Evolutionary conservation across 2,797 vertebrate species (phyloP).

Genomic region (Carcharodon carcharias): DNA sequence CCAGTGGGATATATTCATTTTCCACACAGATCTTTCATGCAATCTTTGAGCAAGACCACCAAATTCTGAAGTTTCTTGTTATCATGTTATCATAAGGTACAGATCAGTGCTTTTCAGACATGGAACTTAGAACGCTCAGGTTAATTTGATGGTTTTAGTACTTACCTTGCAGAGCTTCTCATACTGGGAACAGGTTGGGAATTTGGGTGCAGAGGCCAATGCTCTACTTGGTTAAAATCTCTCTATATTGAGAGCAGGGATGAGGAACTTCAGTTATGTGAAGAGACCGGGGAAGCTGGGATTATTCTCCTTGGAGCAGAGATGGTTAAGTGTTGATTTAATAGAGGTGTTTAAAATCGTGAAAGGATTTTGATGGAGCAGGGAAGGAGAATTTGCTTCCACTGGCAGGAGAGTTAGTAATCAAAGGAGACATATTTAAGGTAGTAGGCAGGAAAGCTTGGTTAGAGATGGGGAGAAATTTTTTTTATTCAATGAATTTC

Average conservation of each 20-base stretch:
- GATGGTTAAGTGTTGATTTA: background rate
- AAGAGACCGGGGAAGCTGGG: background rate
- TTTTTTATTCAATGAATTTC: no score
- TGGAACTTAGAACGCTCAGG: no score
- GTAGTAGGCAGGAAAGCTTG: no score
- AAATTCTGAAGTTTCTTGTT: background rate
- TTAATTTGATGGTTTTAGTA: background rate
- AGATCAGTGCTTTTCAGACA: background rate
- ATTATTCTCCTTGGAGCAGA: background rate
- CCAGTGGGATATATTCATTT: background rate
- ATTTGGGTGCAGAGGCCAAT: background rate
- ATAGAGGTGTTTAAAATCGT: no score
- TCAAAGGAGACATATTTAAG: no score
- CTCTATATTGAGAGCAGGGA: background rate
- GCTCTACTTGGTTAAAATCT: background rate
- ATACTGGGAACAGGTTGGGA: background rate
- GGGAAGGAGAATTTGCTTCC: no score
- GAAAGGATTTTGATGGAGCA: no score
- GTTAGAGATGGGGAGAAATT: no score
- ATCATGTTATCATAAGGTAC: background rate
- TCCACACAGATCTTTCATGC: background rate
- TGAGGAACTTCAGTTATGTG: background rate
- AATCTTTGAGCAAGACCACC: background rate
- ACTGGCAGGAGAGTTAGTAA: no score
- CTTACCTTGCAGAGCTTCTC: no score